Conservation (phyloP, 1,140 invertebrate species). For the Drosophila kikkawai region DNA sequence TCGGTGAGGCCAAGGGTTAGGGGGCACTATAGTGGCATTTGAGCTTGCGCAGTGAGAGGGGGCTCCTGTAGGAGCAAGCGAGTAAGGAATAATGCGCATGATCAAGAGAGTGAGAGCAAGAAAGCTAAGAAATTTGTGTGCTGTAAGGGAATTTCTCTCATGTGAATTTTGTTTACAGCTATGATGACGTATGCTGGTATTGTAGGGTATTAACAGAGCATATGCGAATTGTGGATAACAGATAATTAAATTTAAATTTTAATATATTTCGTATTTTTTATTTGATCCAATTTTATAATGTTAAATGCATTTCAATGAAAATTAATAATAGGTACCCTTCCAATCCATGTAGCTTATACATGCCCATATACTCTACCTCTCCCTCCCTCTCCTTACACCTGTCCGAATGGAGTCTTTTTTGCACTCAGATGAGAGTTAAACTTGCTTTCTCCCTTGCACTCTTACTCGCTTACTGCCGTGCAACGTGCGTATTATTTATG, state of each 20-base stretch:
- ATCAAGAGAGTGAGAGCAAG: background rate
- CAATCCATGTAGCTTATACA: background rate
- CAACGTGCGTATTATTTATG: constrained; percentile 80
- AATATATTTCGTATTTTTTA: no score
- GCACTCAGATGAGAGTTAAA: constrained; percentile 43
- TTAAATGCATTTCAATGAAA: background rate
- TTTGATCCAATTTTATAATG: background rate
- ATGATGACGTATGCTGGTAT: constrained; percentile 52
- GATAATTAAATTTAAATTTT: background rate
- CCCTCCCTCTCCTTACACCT: constrained; percentile 22
- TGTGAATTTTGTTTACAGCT: constrained; percentile 70
- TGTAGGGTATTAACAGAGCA: constrained; percentile 4
- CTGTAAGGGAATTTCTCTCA: constrained; percentile 59
- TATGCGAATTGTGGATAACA: background rate
- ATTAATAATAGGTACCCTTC: background rate
- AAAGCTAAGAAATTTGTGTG: constrained; percentile 28
- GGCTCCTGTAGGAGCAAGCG: background rate
- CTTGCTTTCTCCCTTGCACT: background rate
- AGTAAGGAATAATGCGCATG: constrained; percentile 1
- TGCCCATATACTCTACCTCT: background rate
- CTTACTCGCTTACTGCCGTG: background rate
- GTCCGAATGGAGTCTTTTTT: constrained; percentile 46
- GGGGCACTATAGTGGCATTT: background rate
- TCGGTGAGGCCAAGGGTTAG: background rate
- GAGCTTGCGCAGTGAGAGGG: constrained; percentile 48